Percentiles rank a stretch among this genome's conserved stretches.
Evolutionary conservation across 2,113 vertebrate genomes (phyloP).

Genomic region (Pangasianodon gigas): DNA sequence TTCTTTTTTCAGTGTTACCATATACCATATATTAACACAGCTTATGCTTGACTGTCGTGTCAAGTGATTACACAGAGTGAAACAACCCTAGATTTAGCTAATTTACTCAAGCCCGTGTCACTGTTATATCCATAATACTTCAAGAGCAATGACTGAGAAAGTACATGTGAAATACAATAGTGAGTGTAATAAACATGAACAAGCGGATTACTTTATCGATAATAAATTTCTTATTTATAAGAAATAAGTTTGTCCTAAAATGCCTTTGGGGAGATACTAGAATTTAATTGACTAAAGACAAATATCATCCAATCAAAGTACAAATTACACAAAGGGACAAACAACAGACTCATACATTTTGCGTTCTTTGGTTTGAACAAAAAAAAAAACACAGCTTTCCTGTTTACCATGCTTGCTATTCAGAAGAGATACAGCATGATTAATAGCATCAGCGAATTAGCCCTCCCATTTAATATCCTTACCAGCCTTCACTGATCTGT

Average conservation of each 20-base stretch:
- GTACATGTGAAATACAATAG: neutral
- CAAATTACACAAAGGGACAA: neutral
- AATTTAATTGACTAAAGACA: neutral
- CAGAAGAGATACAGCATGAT: neutral
- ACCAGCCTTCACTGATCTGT: neutral
- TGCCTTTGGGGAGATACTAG: neutral
- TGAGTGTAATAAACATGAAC: neutral
- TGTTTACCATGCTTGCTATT: neutral
- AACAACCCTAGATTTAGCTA: neutral
- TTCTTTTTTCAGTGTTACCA: neutral
- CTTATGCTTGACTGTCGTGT: neutral
- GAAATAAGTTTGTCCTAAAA: neutral
- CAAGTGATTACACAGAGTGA: neutral
- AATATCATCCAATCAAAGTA: neutral
- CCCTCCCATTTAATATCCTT: neutral
- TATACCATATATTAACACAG: neutral
- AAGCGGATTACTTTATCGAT: neutral
- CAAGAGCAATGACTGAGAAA: neutral
- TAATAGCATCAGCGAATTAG: neutral
- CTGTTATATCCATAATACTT: neutral
- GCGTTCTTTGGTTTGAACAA: neutral
- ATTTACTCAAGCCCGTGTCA: neutral
- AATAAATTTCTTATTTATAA: no score
- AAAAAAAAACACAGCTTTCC: neutral
- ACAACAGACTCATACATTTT: neutral